Base-by-base conservation (phyloP, 2,113 vertebrate species). In the Hipposideros armiger region DNA sequence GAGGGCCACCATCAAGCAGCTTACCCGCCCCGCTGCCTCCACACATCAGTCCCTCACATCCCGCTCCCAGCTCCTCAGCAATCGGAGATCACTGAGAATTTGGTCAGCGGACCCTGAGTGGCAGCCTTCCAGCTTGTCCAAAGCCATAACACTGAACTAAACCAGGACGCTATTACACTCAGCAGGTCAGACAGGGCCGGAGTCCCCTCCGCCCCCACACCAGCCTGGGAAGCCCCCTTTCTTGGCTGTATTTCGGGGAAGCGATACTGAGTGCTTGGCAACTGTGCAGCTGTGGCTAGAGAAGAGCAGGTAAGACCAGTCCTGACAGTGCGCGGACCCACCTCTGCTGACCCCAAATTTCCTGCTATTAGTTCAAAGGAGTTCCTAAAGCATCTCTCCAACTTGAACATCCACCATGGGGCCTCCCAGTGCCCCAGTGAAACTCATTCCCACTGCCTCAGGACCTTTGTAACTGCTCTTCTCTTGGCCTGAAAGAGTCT, bases 171-270 rank as follows among this genome's bases (percentile, higher is more conserved):
- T 16, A 20, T 0, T 15, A 7, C 3, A 19, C 15, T 72, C 45
- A 26, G 8, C 20, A 67, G 40, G 36, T 76, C 80, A 56, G 19
- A 91, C 80, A 56, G 19, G 88, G 36, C 4, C 76, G 4, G 1
- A 17, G 19, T 40, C 1, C 36, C 24, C 22, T 15, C 0, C 42
- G n/a, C 2, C 5, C 11, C n/a, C 4, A 24, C 0, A 0, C 17
- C 62, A 47, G n/a, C 11, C 26, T 62, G 36, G 36, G 30, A 77
- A 87, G 14, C 1, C 16, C 22, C 22, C 5, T 22, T 26, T 52
- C 40, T 85, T 86, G 56, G 32, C 15, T 54, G 24, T 6, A 3
- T 11, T 95, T 52, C 74, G 20, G 60, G 22, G 42, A 47, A 54
- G 19, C 54, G 22, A 70, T 17, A 4, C 4, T 7, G 1, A 13